Evolutionary conservation across 2,888 invertebrate genomes (phyloP).

Genomic region (Cataglyphis altisquamis): DNA sequence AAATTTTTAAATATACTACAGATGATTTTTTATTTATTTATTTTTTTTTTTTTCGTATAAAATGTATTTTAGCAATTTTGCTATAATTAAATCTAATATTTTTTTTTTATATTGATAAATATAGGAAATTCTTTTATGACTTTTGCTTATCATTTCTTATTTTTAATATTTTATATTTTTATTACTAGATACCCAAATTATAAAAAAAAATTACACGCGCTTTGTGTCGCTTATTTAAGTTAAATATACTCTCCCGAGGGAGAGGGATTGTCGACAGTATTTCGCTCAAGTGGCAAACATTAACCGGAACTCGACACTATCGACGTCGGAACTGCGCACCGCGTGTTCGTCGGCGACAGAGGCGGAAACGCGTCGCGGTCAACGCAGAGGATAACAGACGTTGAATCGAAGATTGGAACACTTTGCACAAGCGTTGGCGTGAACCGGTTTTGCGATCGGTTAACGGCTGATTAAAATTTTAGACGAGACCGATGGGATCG

Average conservation of each 20-base stretch:
- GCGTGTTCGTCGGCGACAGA: conserved; percentile 6
- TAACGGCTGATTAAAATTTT: conserved; percentile 59
- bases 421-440: conserved; percentile 47
- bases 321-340: conserved; percentile 39
- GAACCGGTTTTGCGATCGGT: conserved; percentile 62
- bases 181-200: background rate
- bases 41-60: background rate
- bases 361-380: conserved; percentile 40
- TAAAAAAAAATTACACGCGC: background rate
- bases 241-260: background rate
- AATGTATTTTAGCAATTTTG: background rate
- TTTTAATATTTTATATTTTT: background rate
- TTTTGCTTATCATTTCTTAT: background rate
- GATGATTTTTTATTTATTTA: no score
- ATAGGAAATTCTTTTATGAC: background rate
- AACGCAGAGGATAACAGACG: conserved; percentile 46
- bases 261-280: background rate
- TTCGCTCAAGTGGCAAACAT: conserved; percentile 30
- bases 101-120: background rate
- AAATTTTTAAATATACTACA: background rate
- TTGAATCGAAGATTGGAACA: conserved; percentile 49
- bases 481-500: conserved; percentile 31
- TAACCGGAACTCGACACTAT: conserved; percentile 22
- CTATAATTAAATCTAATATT: conserved; percentile 1
- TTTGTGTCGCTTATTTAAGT: background rate